Evolutionary conservation across 2,888 invertebrate species (phyloP).

Genomic region (Eupithecia abbreviata): DNA sequence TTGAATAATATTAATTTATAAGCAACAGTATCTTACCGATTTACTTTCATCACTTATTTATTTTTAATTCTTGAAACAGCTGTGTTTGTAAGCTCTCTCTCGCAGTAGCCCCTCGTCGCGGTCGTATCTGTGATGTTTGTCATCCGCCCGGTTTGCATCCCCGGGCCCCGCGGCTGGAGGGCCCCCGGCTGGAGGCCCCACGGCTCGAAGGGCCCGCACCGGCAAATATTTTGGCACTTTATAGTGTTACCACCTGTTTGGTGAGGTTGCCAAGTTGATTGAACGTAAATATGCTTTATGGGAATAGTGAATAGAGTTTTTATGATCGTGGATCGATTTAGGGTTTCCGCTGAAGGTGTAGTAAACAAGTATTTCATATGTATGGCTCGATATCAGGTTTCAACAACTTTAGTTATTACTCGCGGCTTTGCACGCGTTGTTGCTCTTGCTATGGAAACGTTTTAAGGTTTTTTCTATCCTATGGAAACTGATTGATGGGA

Average conservation of each 20-base stretch:
- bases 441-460: too few relatives aligned
- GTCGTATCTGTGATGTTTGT: conserved; percentile 10
- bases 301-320: conserved; percentile 17
- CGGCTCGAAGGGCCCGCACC: neutral
- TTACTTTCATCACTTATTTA: neutral
- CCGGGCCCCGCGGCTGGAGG: neutral
- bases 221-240: conserved; percentile 42
- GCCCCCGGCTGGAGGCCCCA: neutral
- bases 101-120: neutral
- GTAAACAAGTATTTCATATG: neutral
- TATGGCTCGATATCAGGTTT: neutral
- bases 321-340: neutral
- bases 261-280: conserved; percentile 31
- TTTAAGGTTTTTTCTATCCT: too few relatives aligned
- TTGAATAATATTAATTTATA: too few relatives aligned
- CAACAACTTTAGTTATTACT: too few relatives aligned
- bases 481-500: too few relatives aligned
- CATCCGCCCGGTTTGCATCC: conserved; percentile 3
- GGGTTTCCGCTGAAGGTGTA: neutral
- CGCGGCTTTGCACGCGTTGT: too few relatives aligned
- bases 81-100: neutral
- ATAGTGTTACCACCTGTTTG: conserved; percentile 37
- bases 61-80: neutral
- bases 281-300: conserved; percentile 35
- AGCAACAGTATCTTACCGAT: neutral